Base-by-base conservation (phyloP, 2,888 invertebrate species). In the Yponomeuta cagnagella region DNA sequence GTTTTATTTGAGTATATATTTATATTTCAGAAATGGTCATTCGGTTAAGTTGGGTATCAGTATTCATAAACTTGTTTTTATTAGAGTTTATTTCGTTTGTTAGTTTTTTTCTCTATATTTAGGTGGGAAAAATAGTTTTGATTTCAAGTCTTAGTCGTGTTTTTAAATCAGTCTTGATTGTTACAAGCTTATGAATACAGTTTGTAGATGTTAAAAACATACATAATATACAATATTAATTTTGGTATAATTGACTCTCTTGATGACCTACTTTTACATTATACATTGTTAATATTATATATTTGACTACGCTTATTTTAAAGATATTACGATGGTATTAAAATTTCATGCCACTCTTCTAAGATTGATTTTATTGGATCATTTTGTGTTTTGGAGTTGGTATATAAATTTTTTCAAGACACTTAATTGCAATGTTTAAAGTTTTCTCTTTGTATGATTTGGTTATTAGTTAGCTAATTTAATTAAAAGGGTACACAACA, bases 41-140 rank as follows among this genome's bases (percentile, higher is more conserved):
- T 65, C 65, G 31, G 52, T 15, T 58, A 15, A 15, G 52, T 58
- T 15, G 52, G 52, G 5, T 58, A 4, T 58, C 65, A 31, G 30
- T 30, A 65, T 30, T 65, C 65, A 65, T 65, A 65, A 65, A 33
- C 65, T 65, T 65, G 65, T 23, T 31, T 33, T 31, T 10, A 33
- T 31, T 58, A 3, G 52, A 58, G 52, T 58, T 58, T 58, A 58
- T 58, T 58, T 33, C 33, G 33, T 33, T 58, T 15, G 52, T 58
- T 58, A 2, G 52, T 58, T 12, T 58, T 58, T 15, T 58, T 58
- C 12, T 65, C n/a, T 31, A 65, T 33, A 65, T 65, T 65, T 65
- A 65, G 65, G 65, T 65, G 65, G 65, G 65, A 65, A 65, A 63
- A 58, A 65, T 65, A 65, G 65, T 65, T 30, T 31, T 65, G 65